A percentile compares a stretch with the other conserved stretches of the same genome.
phyloP scores from a whole-genome alignment of 37 sponge, comb jelly and placozoan genomes.

The Chondrilla cf. caribensis region DNA sequence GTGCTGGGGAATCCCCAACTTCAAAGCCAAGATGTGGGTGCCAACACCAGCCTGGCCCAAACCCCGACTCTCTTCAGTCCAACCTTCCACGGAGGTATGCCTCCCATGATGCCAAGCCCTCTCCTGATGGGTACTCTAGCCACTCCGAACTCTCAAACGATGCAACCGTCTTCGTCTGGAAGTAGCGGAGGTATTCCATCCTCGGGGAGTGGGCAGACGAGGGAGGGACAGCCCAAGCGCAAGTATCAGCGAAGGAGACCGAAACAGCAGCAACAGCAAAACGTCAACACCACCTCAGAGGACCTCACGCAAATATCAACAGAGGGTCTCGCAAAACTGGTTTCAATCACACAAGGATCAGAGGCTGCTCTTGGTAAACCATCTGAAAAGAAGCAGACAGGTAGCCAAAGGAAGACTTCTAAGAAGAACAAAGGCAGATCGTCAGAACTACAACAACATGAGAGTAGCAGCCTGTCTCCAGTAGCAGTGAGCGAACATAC shows the following conservation, averaged over 20 bases:
- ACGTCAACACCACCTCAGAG: too few relatives aligned
- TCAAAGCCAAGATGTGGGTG: not conserved
- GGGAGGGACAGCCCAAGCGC: not conserved
- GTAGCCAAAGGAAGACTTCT: too few relatives aligned
- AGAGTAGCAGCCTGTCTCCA: too few relatives aligned
- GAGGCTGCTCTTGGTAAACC: too few relatives aligned
- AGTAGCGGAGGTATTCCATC: not conserved
- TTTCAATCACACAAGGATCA: too few relatives aligned
- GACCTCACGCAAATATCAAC: too few relatives aligned
- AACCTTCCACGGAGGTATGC: not conserved
- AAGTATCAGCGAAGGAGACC: not conserved
- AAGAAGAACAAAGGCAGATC: too few relatives aligned
- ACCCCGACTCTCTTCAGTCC: not conserved
- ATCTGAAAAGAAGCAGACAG: too few relatives aligned
- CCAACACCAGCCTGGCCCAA: not conserved
- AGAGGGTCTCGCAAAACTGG: too few relatives aligned
- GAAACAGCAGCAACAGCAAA: not conserved
- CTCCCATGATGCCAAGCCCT: not conserved
- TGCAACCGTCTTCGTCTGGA: not conserved
- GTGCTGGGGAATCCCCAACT: not conserved
- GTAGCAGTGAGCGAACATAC: too few relatives aligned
- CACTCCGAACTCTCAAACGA: not conserved
- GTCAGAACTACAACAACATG: too few relatives aligned
- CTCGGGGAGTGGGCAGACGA: not conserved
- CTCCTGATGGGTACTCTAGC: not conserved